Percentiles rank a stretch among this genome's conserved stretches.
These are phyloP conservation scores for Rhyacichthys aspro DNA, from an alignment of 2,797 vertebrate genomes.

Conservation along the genomic window DNA sequence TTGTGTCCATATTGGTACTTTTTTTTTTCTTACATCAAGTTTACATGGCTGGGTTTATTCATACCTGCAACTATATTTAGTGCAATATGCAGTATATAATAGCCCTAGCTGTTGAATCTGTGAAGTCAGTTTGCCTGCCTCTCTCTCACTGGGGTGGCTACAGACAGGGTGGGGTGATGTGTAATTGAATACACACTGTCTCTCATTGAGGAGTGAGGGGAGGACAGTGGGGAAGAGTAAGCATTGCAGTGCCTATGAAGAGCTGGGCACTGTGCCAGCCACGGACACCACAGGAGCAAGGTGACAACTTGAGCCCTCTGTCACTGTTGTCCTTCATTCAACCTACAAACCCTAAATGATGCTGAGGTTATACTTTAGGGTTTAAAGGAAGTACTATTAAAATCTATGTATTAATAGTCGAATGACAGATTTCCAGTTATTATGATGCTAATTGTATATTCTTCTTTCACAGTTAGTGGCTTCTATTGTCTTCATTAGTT, in stretches of 20 bases:
- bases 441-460: constrained; percentile 25
- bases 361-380: not conserved
- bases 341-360: constrained; percentile 5
- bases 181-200: constrained; percentile 61
- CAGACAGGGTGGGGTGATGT: constrained; percentile 53
- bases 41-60: not conserved
- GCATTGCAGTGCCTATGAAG: constrained; percentile 23
- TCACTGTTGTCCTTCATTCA: constrained; percentile 17
- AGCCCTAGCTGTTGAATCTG: too few species aligned
- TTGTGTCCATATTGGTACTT: too few species aligned
- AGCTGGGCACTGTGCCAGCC: constrained; percentile 29
- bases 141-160: constrained; percentile 7
- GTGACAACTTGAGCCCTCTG: constrained; percentile 23
- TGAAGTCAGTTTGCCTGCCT: too few species aligned
- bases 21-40: too few species aligned
- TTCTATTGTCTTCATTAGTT: constrained; percentile 99
- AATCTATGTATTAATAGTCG: too few species aligned
- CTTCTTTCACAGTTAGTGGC: constrained; percentile 88
- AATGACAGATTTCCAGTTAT: constrained; percentile 23
- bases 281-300: constrained; percentile 26
- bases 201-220: constrained; percentile 41
- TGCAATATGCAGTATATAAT: not conserved
- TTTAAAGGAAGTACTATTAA: constrained; percentile 1
- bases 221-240: constrained; percentile 21
- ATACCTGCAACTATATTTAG: not conserved